Evolutionary conservation across 1,140 invertebrate genomes (phyloP).

Genomic region (Bicyclus anynana): DNA sequence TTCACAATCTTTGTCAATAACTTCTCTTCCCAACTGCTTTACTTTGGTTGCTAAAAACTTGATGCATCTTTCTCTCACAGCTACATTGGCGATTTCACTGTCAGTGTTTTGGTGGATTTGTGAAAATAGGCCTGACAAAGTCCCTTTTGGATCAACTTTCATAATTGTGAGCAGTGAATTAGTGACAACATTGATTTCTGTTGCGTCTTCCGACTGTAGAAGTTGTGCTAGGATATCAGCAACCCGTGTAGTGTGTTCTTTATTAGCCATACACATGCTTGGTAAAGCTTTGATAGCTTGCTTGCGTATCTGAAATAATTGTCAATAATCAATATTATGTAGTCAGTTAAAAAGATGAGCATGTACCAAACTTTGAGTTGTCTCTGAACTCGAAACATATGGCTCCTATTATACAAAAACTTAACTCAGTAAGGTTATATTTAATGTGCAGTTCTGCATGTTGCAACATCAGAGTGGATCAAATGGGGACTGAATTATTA

Average conservation of each 20-base stretch:
- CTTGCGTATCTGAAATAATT: slow-evolving; percentile 89
- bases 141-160: slow-evolving; percentile 81
- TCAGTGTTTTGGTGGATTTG: slow-evolving; percentile 90
- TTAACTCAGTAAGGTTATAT: too few species aligned
- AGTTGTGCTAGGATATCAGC: slow-evolving; percentile 95
- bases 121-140: slow-evolving; percentile 90
- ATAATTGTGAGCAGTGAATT: slow-evolving; percentile 81
- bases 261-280: slow-evolving; percentile 89
- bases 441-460: too few species aligned
- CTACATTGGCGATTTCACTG: slow-evolving; percentile 83
- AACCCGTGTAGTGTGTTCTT: slow-evolving; percentile 90
- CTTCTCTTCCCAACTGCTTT: slow-evolving; percentile 86
- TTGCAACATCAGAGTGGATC: too few species aligned
- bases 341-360: too few species aligned
- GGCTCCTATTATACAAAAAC: too few species aligned
- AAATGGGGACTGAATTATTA: too few species aligned
- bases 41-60: slow-evolving; percentile 92
- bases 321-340: too few species aligned
- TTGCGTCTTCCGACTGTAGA: slow-evolving; percentile 89
- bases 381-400: too few species aligned
- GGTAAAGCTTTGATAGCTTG: slow-evolving; percentile 97
- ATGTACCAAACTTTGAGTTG: too few species aligned
- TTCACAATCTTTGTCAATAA: slow-evolving; percentile 91
- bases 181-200: slow-evolving; percentile 88
- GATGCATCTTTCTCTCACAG: slow-evolving; percentile 90